A percentile compares a stretch with the other conserved stretches of the same genome.
These are phyloP conservation scores for Protula sp. DNA, from an alignment of 2,888 invertebrate species.

Conservation along the genomic window DNA sequence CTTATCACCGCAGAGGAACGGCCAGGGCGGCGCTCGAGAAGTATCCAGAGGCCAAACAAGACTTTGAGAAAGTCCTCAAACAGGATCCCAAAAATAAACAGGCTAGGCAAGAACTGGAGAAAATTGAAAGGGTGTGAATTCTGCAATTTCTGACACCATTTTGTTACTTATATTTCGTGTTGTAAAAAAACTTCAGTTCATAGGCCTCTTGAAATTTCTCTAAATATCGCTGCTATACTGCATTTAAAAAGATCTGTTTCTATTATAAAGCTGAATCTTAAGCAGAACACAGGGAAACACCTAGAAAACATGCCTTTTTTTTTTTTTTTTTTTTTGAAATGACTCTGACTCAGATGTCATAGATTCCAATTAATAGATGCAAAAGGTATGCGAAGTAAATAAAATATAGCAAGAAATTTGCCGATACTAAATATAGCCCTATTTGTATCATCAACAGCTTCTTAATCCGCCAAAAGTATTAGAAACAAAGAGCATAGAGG, in stretches of 20 bases:
- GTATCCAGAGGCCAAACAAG: conserved; percentile 66
- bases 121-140: conserved; percentile 58
- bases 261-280: too few species aligned
- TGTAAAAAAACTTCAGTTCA: too few species aligned
- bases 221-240: too few species aligned
- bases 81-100: conserved; percentile 75
- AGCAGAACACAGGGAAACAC: too few species aligned
- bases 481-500: not conserved
- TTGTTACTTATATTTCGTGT: not conserved
- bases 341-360: too few species aligned
- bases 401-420: too few species aligned
- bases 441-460: not conserved
- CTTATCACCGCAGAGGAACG: conserved; percentile 46
- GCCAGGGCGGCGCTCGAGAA: conserved; percentile 66
- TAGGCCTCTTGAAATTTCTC: not conserved
- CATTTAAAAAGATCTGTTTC: too few species aligned
- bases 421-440: not conserved
- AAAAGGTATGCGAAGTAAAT: too few species aligned
- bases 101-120: conserved; percentile 62
- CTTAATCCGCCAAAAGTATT: conserved; percentile 1
- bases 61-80: conserved; percentile 66
- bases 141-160: not conserved
- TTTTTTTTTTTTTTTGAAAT: too few species aligned
- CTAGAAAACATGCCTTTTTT: too few species aligned
- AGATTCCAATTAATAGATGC: too few species aligned